Percentiles rank a stretch among this genome's conserved stretches.
phyloP scores from a whole-genome alignment of 1,140 invertebrate species.

The Dermatophagoides farinae region DNA sequence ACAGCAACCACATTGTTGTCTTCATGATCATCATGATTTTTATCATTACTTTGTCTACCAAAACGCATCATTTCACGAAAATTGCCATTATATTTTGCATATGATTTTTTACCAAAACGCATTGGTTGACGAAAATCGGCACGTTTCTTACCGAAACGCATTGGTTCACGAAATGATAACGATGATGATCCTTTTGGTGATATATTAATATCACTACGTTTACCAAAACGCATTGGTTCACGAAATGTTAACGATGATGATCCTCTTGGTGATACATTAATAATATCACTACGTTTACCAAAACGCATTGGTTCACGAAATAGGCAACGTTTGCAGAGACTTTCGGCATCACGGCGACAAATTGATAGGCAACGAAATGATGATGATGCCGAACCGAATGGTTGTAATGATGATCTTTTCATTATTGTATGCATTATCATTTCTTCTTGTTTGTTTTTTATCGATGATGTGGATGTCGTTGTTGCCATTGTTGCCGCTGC shows the following conservation, averaged over 20 bases:
- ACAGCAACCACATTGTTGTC: too few relatives aligned
- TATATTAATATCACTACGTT: conserved; percentile 3
- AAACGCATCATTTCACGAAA: conserved; percentile 17
- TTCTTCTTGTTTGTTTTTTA: too few relatives aligned
- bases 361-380: conserved; percentile 11
- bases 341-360: conserved; percentile 16
- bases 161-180: conserved; percentile 16
- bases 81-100: background rate
- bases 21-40: too few relatives aligned
- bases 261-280: conserved; percentile 9
- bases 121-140: conserved; percentile 16
- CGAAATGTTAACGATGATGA: conserved; percentile 7
- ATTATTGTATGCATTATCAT: too few relatives aligned
- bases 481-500: too few relatives aligned
- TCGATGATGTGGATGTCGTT: too few relatives aligned
- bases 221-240: conserved; percentile 18
- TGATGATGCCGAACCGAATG: background rate
- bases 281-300: conserved; percentile 15
- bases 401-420: background rate
- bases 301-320: conserved; percentile 18
- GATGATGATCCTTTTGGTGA: background rate
- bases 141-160: conserved; percentile 17
- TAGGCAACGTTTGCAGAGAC: conserved; percentile 15
- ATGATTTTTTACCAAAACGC: conserved; percentile 17
- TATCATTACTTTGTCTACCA: conserved; percentile 10